These are phyloP conservation scores for Belonocnema kinseyi DNA, from an alignment of 1,140 invertebrate genomes.

Conservation along the genomic window DNA sequence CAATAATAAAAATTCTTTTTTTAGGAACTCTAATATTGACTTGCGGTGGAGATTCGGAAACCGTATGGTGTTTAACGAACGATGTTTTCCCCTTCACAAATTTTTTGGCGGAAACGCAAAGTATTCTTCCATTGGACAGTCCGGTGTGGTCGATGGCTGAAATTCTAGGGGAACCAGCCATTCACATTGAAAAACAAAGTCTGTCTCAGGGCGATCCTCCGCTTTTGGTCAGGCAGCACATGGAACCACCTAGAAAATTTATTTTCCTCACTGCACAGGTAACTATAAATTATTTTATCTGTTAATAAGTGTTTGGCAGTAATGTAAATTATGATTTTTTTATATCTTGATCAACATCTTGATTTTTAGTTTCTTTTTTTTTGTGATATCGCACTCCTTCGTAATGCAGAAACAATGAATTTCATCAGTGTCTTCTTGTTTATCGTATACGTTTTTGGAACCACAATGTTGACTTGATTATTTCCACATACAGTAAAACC, in stretches of 20 bases:
- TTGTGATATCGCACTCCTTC: no score
- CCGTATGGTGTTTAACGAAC: conserved; percentile 85
- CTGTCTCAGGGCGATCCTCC: conserved; percentile 77
- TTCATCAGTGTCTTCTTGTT: no score
- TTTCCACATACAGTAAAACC: no score
- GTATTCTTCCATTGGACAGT: conserved; percentile 86
- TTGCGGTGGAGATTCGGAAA: conserved; percentile 76
- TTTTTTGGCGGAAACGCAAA: conserved; percentile 84
- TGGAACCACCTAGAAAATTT: conserved; percentile 84
- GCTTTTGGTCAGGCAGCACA: conserved; percentile 85
- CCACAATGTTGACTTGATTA: no score
- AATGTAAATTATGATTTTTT: no score
- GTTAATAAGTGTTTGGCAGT: no score
- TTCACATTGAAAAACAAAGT: conserved; percentile 68
- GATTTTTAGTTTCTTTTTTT: no score
- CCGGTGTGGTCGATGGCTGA: conserved; percentile 89
- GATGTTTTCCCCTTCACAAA: conserved; percentile 81
- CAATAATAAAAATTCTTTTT: conserved; percentile 63
- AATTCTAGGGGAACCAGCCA: conserved; percentile 73
- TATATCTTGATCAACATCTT: no score
- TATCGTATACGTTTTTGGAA: no score
- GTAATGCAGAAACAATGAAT: no score
- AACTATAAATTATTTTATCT: conserved; percentile 20
- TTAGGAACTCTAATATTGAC: conserved; percentile 83
- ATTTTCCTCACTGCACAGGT: conserved; percentile 90